Percentiles rank a stretch among this genome's conserved stretches.
phyloP scores from a whole-genome alignment of 2,113 vertebrate genomes.

The Neoarius graeffei region DNA sequence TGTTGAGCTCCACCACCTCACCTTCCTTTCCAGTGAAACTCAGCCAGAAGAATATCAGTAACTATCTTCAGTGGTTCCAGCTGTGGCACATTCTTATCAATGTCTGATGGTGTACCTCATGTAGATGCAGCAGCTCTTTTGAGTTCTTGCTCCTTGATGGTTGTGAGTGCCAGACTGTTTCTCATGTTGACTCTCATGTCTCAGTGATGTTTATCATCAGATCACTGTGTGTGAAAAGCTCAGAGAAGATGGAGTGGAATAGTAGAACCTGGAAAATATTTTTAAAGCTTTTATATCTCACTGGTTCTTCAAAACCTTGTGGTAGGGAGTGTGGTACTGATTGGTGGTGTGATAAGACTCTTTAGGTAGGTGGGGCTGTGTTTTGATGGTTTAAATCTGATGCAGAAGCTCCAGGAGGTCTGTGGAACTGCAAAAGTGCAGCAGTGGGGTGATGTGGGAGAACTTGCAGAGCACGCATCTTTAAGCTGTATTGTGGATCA shows the following conservation, averaged over 20 bases:
- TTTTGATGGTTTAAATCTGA: neutral
- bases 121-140: neutral
- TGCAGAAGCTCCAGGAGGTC: neutral
- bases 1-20: neutral
- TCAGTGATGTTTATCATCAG: neutral
- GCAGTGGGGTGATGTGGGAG: neutral
- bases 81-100: neutral
- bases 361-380: neutral
- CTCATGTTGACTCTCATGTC: neutral
- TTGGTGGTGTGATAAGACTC: neutral
- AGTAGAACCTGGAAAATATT: neutral
- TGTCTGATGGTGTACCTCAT: neutral
- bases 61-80: neutral
- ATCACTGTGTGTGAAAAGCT: neutral
- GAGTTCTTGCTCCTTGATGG: neutral
- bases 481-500: neutral
- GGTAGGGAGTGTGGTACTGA: neutral
- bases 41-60: neutral
- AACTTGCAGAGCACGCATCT: neutral
- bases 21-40: neutral
- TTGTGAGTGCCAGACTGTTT: neutral
- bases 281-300: neutral
- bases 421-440: neutral
- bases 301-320: neutral
- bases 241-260: neutral